Base-by-base conservation (phyloP, 2,888 invertebrate species). In the Leucania comma region DNA sequence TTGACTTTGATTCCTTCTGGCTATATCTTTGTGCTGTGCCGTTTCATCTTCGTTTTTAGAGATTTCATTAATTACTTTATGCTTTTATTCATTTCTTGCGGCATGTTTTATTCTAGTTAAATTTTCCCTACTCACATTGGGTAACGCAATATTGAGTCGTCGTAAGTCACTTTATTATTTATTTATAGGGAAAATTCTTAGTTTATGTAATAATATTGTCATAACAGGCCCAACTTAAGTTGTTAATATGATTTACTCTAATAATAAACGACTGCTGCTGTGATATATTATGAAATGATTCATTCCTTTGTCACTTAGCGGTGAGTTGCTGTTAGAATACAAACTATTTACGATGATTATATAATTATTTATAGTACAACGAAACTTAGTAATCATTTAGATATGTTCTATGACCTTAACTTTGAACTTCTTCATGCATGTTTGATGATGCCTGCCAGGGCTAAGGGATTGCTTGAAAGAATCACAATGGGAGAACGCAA, bases 271-370 rank as follows among this genome's bases (percentile, higher is more conserved):
- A 56, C 42, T 70, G 53, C 72, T 66, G 56, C 29, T 54, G 20
- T 56, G 51, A 63, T 61, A 62, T 75, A 64, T 48, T 68, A 46
- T 63, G 56, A 48, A 56, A 70, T 84, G 84, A 86, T 64, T 83
- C 82, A 83, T 70, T 74, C 62, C 84, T 69, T 75, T 78, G 84
- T 83, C 74, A 80, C 56, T 76, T 56, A 42, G 42, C 42, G 2
- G 17, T 6, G 26, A 62, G 53, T 53, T 60, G 58, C 38, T 75
- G 54, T 35, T 66, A 35, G 51, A 68, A 65, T 69, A 64, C 58
- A 48, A 60, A 74, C 51, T 72, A 80, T 71, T 59, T 75, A 54
- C 20, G 42, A 57, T 61, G 38, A 60, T 83, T 69, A 69, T 58
- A 57, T 78, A 72, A 24, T 78, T 72, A 24, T 14, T 24, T n/a